Conservation (phyloP, 2,797 vertebrate genomes). For the Setipinna tenuifilis region DNA sequence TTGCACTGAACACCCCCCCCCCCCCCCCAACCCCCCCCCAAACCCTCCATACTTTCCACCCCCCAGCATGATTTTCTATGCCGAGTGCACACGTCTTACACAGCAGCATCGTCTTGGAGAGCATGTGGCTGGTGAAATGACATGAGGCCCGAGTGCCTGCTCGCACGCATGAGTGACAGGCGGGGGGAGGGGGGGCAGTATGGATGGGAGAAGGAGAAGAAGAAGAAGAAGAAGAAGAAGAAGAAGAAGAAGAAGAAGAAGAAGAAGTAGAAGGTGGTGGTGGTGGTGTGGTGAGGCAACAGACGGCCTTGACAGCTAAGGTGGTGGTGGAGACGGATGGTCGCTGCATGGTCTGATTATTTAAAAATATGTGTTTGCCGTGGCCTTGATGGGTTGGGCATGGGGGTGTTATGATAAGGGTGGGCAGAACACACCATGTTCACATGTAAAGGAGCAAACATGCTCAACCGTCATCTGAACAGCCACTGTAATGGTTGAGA, state of each 20-base stretch:
- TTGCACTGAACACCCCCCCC: background rate
- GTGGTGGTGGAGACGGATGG: background rate
- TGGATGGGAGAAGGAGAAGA: background rate
- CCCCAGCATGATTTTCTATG: background rate
- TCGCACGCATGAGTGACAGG: background rate
- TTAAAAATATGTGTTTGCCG: background rate
- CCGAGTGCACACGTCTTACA: background rate
- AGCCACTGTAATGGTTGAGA: background rate
- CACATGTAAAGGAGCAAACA: background rate
- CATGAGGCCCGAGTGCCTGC: background rate
- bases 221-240: too few relatives aligned
- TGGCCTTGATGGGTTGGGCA: background rate
- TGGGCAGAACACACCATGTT: background rate
- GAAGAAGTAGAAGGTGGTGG: background rate
- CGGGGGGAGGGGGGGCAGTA: background rate
- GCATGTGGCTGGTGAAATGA: background rate
- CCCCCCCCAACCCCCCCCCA: too few relatives aligned
- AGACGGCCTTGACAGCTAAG: background rate
- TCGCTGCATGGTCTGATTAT: background rate
- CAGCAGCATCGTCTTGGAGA: background rate
- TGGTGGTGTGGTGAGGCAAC: too few relatives aligned
- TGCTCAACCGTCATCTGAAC: background rate
- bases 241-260: too few relatives aligned
- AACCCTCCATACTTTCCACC: background rate
- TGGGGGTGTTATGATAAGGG: background rate